A percentile compares a stretch with the other conserved stretches of the same genome.
These are phyloP conservation scores for Frankliniella intonsa DNA, from an alignment of 2,888 invertebrate genomes.

Conservation along the genomic window DNA sequence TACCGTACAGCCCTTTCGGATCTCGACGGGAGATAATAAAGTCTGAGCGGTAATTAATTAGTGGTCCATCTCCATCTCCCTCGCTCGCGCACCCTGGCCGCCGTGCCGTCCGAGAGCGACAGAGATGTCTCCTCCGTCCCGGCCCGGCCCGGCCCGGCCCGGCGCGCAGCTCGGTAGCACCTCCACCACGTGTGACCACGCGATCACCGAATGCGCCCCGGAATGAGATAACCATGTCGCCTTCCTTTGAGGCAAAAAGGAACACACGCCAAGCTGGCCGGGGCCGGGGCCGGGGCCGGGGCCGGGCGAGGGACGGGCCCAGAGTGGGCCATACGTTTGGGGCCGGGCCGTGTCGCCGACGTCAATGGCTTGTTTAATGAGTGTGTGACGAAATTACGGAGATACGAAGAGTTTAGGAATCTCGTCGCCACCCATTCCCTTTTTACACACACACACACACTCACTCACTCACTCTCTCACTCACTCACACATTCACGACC, in stretches of 20 bases:
- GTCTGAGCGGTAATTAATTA: not conserved
- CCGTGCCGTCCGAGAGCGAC: too few species aligned
- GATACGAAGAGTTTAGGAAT: not conserved
- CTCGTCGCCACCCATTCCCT: not conserved
- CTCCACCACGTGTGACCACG: too few species aligned
- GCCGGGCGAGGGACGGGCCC: too few species aligned
- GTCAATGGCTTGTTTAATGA: slow-evolving; percentile 1
- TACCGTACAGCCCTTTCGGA: not conserved
- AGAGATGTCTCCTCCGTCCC: too few species aligned
- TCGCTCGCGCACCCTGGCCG: too few species aligned
- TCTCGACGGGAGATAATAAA: not conserved
- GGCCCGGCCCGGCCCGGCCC: too few species aligned
- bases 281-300: too few species aligned
- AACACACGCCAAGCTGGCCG: too few species aligned
- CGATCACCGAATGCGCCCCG: too few species aligned
- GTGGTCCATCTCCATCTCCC: not conserved
- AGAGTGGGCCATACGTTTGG: not conserved
- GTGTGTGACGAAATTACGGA: slow-evolving; percentile 4
- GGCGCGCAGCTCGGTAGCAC: too few species aligned
- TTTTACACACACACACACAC: not conserved
- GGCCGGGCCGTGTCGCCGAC: not conserved
- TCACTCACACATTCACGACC: not conserved
- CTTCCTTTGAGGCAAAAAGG: too few species aligned
- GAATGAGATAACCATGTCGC: too few species aligned
- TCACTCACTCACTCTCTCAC: not conserved